Percentiles rank a stretch among this genome's conserved stretches.
Evolutionary conservation across 64 coral and sea anemone genomes (phyloP).

Genomic region (Montipora cactus): DNA sequence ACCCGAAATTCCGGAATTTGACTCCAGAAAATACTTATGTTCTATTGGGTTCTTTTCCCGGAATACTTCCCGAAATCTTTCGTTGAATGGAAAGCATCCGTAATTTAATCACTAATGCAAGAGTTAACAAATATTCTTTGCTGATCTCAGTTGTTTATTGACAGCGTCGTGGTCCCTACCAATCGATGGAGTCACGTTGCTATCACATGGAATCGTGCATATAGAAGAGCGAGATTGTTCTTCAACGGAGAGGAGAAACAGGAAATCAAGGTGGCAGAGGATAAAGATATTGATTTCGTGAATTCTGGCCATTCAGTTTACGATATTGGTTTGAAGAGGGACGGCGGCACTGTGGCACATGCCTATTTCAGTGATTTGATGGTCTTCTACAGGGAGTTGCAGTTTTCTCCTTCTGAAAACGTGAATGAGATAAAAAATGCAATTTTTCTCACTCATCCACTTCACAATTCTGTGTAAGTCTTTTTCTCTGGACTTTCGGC

Average conservation of each 20-base stretch:
- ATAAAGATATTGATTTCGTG: neutral
- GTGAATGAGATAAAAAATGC: neutral
- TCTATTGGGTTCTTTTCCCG: too few species aligned
- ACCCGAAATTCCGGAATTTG: too few species aligned
- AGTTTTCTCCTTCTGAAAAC: neutral
- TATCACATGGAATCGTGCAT: neutral
- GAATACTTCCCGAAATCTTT: too few species aligned
- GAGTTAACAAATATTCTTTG: too few species aligned
- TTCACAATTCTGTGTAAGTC: neutral
- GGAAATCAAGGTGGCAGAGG: neutral
- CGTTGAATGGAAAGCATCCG: too few species aligned
- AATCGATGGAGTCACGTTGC: constrained; percentile 15
- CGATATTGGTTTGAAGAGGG: constrained; percentile 24
- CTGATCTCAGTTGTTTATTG: neutral
- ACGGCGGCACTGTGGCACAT: neutral
- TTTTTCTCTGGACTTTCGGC: neutral
- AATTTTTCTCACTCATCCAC: neutral
- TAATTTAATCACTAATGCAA: too few species aligned
- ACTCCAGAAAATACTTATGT: too few species aligned
- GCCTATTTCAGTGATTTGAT: constrained; percentile 11
- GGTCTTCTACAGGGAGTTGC: neutral
- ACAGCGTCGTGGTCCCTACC: neutral
- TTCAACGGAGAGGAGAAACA: neutral
- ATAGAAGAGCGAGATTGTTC: neutral
- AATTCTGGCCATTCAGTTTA: constrained; percentile 14